These are phyloP conservation scores for Pangasius sanitwongsei DNA, from an alignment of 2,797 vertebrate genomes.

Conservation along the genomic window DNA sequence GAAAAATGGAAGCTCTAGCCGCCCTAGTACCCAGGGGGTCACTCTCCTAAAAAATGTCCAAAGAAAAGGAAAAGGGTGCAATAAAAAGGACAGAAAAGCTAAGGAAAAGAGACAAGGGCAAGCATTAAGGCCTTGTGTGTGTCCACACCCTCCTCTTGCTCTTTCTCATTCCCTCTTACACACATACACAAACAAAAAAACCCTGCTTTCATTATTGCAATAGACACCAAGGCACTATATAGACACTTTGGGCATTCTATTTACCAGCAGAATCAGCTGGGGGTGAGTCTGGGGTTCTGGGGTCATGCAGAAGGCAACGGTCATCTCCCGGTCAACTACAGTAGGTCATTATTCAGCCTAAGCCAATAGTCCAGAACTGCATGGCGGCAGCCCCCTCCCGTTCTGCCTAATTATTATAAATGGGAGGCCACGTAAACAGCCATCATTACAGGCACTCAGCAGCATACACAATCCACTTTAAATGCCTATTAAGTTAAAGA, in stretches of 20 bases:
- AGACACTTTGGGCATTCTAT: conserved; percentile 80
- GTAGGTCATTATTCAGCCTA: conserved; percentile 92
- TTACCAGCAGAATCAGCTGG: conserved; percentile 80
- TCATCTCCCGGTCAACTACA: conserved; percentile 96
- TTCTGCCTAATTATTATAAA: conserved; percentile 99
- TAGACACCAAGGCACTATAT: conserved; percentile 77
- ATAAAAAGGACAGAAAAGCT: conserved; percentile 80
- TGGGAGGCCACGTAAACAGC: conserved; percentile 86
- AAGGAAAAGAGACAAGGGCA: conserved; percentile 69
- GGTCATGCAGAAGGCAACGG: conserved; percentile 97
- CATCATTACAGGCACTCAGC: conserved; percentile 85
- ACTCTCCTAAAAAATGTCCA: conserved; percentile 62
- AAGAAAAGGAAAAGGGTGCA: conserved; percentile 71
- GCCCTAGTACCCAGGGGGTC: conserved; percentile 64
- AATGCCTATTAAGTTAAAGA: conserved; percentile 87
- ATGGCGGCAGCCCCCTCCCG: conserved; percentile 78
- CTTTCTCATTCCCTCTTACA: conserved; percentile 60
- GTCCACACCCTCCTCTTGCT: conserved; percentile 54
- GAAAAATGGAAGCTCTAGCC: conserved; percentile 56
- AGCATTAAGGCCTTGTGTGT: conserved; percentile 74
- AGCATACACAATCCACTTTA: conserved; percentile 86
- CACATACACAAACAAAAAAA: conserved; percentile 52
- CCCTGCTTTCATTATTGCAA: conserved; percentile 77
- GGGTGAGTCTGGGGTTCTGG: conserved; percentile 82
- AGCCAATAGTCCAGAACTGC: conserved; percentile 93